phyloP scores from a whole-genome alignment of 2,113 vertebrate species.

The Megaceryle maxima region DNA sequence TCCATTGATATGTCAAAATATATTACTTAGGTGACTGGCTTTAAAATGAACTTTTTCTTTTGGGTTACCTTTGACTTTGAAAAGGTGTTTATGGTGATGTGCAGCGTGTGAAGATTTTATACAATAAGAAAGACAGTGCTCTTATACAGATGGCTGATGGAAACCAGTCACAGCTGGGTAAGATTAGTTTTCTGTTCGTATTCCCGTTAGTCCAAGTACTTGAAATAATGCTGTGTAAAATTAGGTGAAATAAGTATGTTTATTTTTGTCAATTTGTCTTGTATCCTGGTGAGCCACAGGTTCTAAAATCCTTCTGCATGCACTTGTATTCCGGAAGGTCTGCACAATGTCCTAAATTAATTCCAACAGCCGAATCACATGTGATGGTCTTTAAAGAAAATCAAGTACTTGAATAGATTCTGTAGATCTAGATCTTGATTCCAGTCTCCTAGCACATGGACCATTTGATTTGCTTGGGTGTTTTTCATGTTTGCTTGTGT shows the following conservation, averaged over 20 bases:
- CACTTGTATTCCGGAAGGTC: not conserved
- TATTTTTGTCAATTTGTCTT: not conserved
- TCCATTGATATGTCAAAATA: constrained; percentile 82
- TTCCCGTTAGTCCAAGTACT: not conserved
- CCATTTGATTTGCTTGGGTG: not conserved
- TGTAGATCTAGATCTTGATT: not conserved
- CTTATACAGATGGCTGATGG: constrained; percentile 97
- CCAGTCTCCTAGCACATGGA: not conserved
- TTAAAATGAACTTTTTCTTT: constrained; percentile 81
- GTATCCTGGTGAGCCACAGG: not conserved
- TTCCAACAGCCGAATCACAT: not conserved
- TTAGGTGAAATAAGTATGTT: not conserved
- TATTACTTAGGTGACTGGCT: constrained; percentile 68
- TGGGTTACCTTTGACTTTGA: constrained; percentile 84
- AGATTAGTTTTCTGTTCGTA: constrained; percentile 64
- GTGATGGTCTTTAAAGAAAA: not conserved
- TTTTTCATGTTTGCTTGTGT: not conserved
- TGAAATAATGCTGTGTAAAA: not conserved
- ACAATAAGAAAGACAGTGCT: constrained; percentile 99
- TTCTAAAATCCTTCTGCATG: not conserved
- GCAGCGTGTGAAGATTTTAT: constrained; percentile 98
- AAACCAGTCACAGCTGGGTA: constrained; percentile 96
- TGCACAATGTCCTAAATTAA: not conserved
- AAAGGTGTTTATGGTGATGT: constrained; percentile 98
- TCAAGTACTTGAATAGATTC: not conserved